Evolutionary conservation across 2,113 vertebrate genomes (phyloP).

Genomic region (Poeciliopsis prolifica): DNA sequence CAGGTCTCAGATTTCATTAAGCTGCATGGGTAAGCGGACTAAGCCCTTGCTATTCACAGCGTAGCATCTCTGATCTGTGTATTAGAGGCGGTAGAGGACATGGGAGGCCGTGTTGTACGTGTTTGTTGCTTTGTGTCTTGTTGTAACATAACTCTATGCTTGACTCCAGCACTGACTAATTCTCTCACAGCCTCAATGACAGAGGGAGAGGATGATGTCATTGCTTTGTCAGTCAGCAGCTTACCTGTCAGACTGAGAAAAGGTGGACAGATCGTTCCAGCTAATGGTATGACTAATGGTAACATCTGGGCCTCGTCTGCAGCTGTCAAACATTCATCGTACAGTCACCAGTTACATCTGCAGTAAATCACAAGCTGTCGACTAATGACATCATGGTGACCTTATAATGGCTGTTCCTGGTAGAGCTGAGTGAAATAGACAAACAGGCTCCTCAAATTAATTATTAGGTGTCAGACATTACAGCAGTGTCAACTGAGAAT

Average conservation of each 20-base stretch:
- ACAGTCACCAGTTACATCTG: slow-evolving; percentile 53
- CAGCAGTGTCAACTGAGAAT: slow-evolving; percentile 4
- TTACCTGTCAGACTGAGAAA: slow-evolving; percentile 45
- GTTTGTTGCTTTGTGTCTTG: slow-evolving; percentile 19
- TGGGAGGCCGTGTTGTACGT: background rate
- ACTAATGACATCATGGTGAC: slow-evolving; percentile 67
- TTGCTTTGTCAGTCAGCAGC: slow-evolving; percentile 42
- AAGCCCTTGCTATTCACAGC: slow-evolving; percentile 59
- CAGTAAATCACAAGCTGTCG: slow-evolving; percentile 55
- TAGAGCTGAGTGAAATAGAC: slow-evolving; percentile 61
- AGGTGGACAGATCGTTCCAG: slow-evolving; percentile 26
- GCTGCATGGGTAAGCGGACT: slow-evolving; percentile 65
- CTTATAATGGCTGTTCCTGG: slow-evolving; percentile 42
- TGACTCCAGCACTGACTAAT: slow-evolving; percentile 37
- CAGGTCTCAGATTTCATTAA: slow-evolving; percentile 65
- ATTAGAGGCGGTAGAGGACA: slow-evolving; percentile 15
- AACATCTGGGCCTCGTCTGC: slow-evolving; percentile 56
- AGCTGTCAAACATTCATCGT: slow-evolving; percentile 22
- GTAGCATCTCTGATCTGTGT: slow-evolving; percentile 38
- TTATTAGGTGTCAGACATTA: slow-evolving; percentile 41
- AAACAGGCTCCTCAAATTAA: slow-evolving; percentile 37
- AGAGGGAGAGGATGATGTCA: slow-evolving; percentile 51
- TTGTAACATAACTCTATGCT: slow-evolving; percentile 34
- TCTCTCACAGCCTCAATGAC: slow-evolving; percentile 11
- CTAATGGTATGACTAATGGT: slow-evolving; percentile 43